Evolutionary conservation across 2,888 invertebrate species (phyloP).

Genomic region (Colostygia pectinataria): DNA sequence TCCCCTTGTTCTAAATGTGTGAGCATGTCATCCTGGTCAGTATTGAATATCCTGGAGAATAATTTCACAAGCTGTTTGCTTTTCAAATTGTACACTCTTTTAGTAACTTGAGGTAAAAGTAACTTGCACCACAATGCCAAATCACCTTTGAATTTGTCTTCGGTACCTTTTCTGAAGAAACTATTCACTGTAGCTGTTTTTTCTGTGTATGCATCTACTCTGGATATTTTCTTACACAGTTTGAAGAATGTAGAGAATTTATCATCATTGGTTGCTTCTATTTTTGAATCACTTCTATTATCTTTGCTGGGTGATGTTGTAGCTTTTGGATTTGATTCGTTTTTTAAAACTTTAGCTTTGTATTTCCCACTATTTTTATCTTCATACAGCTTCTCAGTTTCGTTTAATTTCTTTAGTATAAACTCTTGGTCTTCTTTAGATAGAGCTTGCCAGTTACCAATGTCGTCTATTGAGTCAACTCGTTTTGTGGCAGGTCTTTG

Average conservation of each 20-base stretch:
- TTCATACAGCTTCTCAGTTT: slow-evolving; percentile 80
- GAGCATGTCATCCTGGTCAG: slow-evolving; percentile 91
- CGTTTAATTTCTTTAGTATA: slow-evolving; percentile 85
- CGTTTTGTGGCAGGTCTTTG: slow-evolving; percentile 92
- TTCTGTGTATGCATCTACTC: slow-evolving; percentile 89
- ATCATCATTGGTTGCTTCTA: slow-evolving; percentile 82
- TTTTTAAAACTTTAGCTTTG: slow-evolving; percentile 64
- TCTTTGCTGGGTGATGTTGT: slow-evolving; percentile 21
- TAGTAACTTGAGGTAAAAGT: slow-evolving; percentile 91
- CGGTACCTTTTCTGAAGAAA: slow-evolving; percentile 85
- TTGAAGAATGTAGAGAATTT: slow-evolving; percentile 89
- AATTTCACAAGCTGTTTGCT: slow-evolving; percentile 95
- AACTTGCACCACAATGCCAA: slow-evolving; percentile 91
- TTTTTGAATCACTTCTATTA: slow-evolving; percentile 30
- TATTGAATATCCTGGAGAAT: slow-evolving; percentile 90
- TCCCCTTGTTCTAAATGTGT: slow-evolving; percentile 95
- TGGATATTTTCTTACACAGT: slow-evolving; percentile 90
- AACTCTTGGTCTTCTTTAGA: slow-evolving; percentile 86
- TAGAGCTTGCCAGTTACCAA: slow-evolving; percentile 89
- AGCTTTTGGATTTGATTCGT: slow-evolving; percentile 47
- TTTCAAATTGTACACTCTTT: slow-evolving; percentile 95
- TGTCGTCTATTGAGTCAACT: slow-evolving; percentile 90
- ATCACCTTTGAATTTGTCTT: slow-evolving; percentile 89
- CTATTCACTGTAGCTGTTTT: slow-evolving; percentile 89
- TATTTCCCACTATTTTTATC: slow-evolving; percentile 78